Evolutionary conservation across 1,140 invertebrate genomes (phyloP).

Genomic region (Brachionus rotundiformis): DNA sequence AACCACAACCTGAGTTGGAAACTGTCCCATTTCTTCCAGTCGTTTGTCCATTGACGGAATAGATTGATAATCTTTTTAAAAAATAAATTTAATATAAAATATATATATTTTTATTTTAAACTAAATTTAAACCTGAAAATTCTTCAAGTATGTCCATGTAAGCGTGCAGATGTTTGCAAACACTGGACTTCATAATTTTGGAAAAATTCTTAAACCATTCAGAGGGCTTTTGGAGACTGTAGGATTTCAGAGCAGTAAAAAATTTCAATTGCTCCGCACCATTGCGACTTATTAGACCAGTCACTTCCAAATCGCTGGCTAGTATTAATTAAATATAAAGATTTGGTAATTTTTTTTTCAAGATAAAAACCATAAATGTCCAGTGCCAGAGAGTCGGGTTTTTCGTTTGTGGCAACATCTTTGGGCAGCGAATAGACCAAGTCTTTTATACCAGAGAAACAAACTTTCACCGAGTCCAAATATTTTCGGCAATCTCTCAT

Average conservation of each 20-base stretch:
- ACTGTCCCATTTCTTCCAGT: background rate
- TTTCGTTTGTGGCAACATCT: conserved; percentile 55
- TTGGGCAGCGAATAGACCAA: conserved; percentile 58
- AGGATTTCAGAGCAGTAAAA: conserved; percentile 56
- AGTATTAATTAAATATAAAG: conserved; percentile 25
- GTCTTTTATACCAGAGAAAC: conserved; percentile 60
- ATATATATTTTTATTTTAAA: background rate
- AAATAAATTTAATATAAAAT: background rate
- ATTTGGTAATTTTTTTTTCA: background rate
- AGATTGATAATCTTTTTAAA: background rate
- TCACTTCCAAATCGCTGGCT: conserved; percentile 62
- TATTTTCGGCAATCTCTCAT: conserved; percentile 61
- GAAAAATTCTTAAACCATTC: conserved; percentile 60
- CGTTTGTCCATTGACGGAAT: background rate
- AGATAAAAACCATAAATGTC: conserved; percentile 61
- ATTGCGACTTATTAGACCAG: conserved; percentile 55
- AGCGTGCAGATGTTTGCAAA: conserved; percentile 29
- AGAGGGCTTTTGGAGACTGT: conserved; percentile 55
- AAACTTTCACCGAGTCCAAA: conserved; percentile 58
- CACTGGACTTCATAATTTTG: conserved; percentile 59
- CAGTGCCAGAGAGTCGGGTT: conserved; percentile 56
- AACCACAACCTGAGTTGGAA: background rate
- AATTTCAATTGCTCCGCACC: conserved; percentile 58
- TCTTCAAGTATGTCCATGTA: conserved; percentile 32
- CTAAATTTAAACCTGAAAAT: background rate